Percentiles rank a stretch among this genome's conserved stretches.
Conservation (phyloP, 37 sponge, comb jelly and placozoan genomes). For the Beroe forskalii region DNA sequence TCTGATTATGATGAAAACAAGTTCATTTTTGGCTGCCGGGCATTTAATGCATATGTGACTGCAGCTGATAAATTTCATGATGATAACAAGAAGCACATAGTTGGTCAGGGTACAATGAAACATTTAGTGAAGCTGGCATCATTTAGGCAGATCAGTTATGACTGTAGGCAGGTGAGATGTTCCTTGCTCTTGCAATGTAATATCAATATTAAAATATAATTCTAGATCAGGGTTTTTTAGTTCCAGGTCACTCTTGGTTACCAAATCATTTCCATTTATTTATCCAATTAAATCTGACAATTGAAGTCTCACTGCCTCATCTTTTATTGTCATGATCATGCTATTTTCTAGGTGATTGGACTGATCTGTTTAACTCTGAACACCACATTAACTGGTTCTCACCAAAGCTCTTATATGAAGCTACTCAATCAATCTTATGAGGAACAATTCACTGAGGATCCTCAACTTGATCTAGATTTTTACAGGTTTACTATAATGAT, state of each 20-base stretch:
- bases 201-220: too few relatives aligned
- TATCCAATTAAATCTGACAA: too few relatives aligned
- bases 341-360: not conserved
- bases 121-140: not conserved
- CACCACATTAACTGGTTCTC: not conserved
- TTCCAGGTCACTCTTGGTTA: too few relatives aligned
- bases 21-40: constrained; percentile 13
- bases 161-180: constrained; percentile 27
- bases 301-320: not conserved
- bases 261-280: too few relatives aligned
- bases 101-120: not conserved
- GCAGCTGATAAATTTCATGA: not conserved
- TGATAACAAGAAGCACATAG: not conserved
- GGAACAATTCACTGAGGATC: not conserved
- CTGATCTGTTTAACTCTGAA: constrained; percentile 6
- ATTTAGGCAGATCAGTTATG: not conserved
- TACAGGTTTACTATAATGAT: not conserved
- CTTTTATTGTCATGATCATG: not conserved
- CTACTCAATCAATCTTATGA: not conserved
- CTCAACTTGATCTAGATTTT: not conserved
- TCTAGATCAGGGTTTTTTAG: too few relatives aligned
- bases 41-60: not conserved
- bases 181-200: too few relatives aligned
- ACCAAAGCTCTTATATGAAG: not conserved
- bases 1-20: constrained; percentile 2